Evolutionary conservation across 2,888 invertebrate genomes (phyloP).

Genomic region (Thymelicus sylvestris): DNA sequence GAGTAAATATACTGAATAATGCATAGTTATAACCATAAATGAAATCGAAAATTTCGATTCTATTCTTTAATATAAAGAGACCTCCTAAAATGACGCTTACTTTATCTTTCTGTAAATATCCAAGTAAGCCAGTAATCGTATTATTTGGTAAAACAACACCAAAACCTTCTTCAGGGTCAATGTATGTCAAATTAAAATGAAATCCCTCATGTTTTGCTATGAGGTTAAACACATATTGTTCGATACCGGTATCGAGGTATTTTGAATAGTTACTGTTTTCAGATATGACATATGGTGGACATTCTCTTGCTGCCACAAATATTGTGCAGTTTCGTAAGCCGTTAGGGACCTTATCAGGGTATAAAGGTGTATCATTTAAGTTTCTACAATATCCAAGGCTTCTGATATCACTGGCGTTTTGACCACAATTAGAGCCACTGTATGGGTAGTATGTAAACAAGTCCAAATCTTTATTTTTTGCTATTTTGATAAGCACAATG

Average conservation of each 20-base stretch:
- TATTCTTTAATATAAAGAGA: constrained; percentile 56
- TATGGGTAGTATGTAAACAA: constrained; percentile 21
- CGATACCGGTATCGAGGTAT: constrained; percentile 53
- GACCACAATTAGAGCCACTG: constrained; percentile 13
- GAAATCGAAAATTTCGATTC: constrained; percentile 59
- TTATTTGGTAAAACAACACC: constrained; percentile 59
- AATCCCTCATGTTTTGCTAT: constrained; percentile 53
- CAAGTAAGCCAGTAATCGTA: constrained; percentile 57
- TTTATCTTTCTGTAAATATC: constrained; percentile 50
- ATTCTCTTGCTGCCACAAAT: constrained; percentile 16
- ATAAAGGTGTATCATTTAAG: constrained; percentile 7
- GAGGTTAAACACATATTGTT: constrained; percentile 59
- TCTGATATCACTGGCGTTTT: constrained; percentile 18
- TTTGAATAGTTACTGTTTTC: constrained; percentile 48
- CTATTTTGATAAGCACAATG: constrained; percentile 50
- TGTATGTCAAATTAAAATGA: constrained; percentile 49
- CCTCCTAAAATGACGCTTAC: constrained; percentile 60
- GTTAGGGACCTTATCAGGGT: constrained; percentile 18
- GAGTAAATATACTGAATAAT: constrained; percentile 53
- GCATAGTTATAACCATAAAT: constrained; percentile 60
- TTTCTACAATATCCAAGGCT: constrained; percentile 18
- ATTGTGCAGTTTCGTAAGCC: constrained; percentile 22
- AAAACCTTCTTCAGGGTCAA: constrained; percentile 42
- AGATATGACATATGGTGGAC: constrained; percentile 44
- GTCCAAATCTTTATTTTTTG: constrained; percentile 30